phyloP scores from a whole-genome alignment of 2,797 vertebrate species.

The Phrynocephalus forsythii region DNA sequence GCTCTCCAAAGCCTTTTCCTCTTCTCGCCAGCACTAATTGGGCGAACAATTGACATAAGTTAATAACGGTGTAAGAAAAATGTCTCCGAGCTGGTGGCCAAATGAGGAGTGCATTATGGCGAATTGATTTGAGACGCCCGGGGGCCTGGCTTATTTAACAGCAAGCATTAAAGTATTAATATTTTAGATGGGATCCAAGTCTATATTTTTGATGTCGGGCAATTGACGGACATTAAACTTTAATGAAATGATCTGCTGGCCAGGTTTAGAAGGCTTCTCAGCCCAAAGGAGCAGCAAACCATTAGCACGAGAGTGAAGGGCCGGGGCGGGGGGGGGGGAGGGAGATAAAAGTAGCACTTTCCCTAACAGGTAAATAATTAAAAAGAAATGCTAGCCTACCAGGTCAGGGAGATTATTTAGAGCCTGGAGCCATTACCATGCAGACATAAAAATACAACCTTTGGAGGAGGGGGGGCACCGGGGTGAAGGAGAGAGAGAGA shows the following conservation, averaged over 20 bases:
- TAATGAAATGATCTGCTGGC: conserved; percentile 70
- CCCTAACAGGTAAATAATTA: conserved; percentile 66
- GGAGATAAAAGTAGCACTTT: conserved; percentile 19
- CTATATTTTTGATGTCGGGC: conserved; percentile 66
- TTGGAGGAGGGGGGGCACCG: not conserved
- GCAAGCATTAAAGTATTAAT: conserved; percentile 78
- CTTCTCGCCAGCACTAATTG: conserved; percentile 36
- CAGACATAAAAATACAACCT: not conserved
- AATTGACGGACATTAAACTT: conserved; percentile 74
- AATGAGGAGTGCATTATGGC: conserved; percentile 44
- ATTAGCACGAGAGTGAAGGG: conserved; percentile 55
- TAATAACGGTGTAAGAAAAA: conserved; percentile 36
- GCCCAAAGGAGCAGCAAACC: conserved; percentile 44
- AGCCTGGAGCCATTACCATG: conserved; percentile 3
- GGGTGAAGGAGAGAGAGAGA: no score
- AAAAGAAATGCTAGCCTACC: conserved; percentile 35
- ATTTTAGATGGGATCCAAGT: conserved; percentile 73
- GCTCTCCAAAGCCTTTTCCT: not conserved
- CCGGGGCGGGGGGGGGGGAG: no score
- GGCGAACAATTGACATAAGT: conserved; percentile 37
- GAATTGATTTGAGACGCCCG: conserved; percentile 59
- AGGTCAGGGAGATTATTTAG: conserved; percentile 11
- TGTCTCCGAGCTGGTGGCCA: conserved; percentile 15
- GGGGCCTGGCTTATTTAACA: conserved; percentile 80
- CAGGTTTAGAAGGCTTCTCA: conserved; percentile 53